Base-by-base conservation (phyloP, 2,797 vertebrate genomes). In the Macroramphosus scolopax region DNA sequence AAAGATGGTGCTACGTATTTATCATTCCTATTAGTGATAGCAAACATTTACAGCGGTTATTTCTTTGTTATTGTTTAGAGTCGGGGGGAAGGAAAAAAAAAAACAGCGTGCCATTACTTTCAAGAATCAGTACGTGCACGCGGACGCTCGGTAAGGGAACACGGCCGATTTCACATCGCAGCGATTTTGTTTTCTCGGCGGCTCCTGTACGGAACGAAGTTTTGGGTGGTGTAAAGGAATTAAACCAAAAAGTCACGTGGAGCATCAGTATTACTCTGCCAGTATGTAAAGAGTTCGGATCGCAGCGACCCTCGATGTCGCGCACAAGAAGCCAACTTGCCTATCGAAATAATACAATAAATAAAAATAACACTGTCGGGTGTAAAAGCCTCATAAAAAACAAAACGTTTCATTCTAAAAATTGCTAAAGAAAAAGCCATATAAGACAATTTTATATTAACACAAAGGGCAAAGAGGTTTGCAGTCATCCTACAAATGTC, bases 1-100 rank as follows among this genome's bases (percentile, higher is more conserved):
- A 87, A 72, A 87, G 88, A 95, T 93, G 95, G 96, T 98, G 96
- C 96, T 98, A 97, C 92, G 86, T 92, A 92, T 90, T 93, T 95
- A 95, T 95, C 95, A 98, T 98, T 98, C 96, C 95, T 94, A 85
- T 80, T 80, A 91, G 82, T 77, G 87, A 90, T 91, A 90, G 88
- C 68, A 25, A 61, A 72, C 72, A 78, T 74, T 80, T 75, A 80
- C 66, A 39, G 34, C 35, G 14, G 59, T 75, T 67, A 51, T n/a
- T n/a, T n/a, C 50, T 89, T 92, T 92, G 90, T 86, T 62, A 40
- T 84, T 84, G 86, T 91, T 90, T 90, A 83, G 88, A 89, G 74
- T 87, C 78, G 82, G n/a, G n/a, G n/a, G n/a, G n/a, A n/a, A n/a
- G n/a, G n/a, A n/a, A n/a, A n/a, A n/a, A n/a, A n/a, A n/a, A n/a